Conservation (phyloP, 2,888 invertebrate species). For the Epinotia brunnichana region DNA sequence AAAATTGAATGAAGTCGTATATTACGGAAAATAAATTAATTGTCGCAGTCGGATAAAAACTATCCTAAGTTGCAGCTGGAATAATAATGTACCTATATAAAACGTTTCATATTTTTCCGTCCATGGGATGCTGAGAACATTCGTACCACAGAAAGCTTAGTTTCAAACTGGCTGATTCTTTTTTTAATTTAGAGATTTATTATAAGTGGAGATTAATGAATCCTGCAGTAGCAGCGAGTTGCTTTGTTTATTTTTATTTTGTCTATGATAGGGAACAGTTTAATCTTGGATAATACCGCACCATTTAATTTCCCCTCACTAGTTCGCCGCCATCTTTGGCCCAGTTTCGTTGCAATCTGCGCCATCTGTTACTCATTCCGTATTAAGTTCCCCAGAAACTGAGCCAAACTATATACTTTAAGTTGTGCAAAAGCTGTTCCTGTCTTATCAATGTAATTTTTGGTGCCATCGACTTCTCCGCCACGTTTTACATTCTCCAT, state of each 20-base stretch:
- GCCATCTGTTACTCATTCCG: slow-evolving; percentile 39
- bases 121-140: too few relatives aligned
- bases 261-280: neutral
- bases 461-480: slow-evolving; percentile 19
- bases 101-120: too few relatives aligned
- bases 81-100: too few relatives aligned
- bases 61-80: too few relatives aligned
- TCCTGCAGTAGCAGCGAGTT: neutral
- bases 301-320: slow-evolving; percentile 31
- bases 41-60: too few relatives aligned
- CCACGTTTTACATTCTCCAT: slow-evolving; percentile 34
- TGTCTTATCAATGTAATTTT: slow-evolving; percentile 13
- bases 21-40: too few relatives aligned
- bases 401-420: slow-evolving; percentile 26
- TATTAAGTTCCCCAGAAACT: slow-evolving; percentile 21
- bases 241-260: slow-evolving; percentile 10
- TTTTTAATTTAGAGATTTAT: too few relatives aligned
- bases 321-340: slow-evolving; percentile 34
- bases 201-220: too few relatives aligned
- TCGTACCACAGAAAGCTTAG: too few relatives aligned
- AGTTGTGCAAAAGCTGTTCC: slow-evolving; percentile 4
- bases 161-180: too few relatives aligned
- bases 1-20: too few relatives aligned
- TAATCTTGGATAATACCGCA: neutral
- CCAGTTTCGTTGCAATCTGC: slow-evolving; percentile 37